Conservation (phyloP, 2,113 vertebrate species). For the Xyliphius kryptos region DNA sequence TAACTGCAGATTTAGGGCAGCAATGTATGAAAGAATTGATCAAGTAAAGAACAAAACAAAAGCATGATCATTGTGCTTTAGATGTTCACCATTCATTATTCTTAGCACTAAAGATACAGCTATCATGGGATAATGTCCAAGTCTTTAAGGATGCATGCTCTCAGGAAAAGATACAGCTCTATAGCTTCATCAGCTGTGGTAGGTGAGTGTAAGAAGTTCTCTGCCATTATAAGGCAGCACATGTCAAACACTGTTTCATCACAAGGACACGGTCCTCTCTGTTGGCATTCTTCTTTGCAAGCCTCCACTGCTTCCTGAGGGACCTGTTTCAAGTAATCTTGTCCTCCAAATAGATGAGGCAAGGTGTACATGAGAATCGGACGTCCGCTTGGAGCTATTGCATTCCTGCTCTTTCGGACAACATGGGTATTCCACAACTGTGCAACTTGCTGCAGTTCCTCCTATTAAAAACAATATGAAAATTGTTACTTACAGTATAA, state of each 20-base stretch:
- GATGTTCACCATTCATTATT: neutral
- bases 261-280: conserved; percentile 3
- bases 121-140: neutral
- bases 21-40: no score
- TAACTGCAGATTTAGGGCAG: no score
- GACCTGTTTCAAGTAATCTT: conserved; percentile 5
- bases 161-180: neutral
- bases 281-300: conserved; percentile 12
- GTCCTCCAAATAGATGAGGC: conserved; percentile 5
- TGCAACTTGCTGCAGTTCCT: no score
- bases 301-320: neutral
- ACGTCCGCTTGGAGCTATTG: conserved; percentile 12
- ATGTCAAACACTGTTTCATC: conserved; percentile 1
- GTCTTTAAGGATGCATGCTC: neutral
- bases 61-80: no score
- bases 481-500: no score
- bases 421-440: conserved; percentile 4
- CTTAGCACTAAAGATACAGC: neutral
- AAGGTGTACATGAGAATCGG: conserved; percentile 10
- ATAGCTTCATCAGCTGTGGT: neutral
- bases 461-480: no score
- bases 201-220: neutral
- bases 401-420: conserved; percentile 9
- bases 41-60: no score
- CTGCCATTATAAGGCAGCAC: neutral